Evolutionary conservation across 2,113 vertebrate genomes (phyloP).

Genomic region (Pelodiscus sinensis): DNA sequence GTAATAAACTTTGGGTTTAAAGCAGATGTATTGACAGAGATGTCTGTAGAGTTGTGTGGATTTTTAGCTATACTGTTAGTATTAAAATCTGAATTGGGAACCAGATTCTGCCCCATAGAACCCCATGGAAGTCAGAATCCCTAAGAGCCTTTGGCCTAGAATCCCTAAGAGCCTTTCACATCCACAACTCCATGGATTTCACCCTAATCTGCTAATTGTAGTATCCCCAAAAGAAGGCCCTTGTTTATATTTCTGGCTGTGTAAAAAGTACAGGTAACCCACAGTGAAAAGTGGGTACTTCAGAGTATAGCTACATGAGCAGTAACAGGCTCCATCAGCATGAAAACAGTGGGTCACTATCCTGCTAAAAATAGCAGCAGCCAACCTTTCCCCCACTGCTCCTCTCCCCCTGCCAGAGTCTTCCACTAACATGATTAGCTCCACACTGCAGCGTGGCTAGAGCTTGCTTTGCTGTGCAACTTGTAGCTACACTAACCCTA

Average conservation of each 20-base stretch:
- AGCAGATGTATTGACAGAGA: not conserved
- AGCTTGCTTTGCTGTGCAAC: not conserved
- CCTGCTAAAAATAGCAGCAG: not conserved
- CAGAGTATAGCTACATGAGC: not conserved
- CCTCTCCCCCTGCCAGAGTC: not conserved
- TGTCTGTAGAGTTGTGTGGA: not conserved
- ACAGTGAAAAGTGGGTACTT: not conserved
- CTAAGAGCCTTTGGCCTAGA: too few relatives aligned
- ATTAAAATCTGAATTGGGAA: not conserved
- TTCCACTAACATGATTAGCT: not conserved
- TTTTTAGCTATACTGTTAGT: fast-evolving
- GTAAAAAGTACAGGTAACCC: not conserved
- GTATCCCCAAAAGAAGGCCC: not conserved
- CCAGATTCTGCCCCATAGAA: not conserved
- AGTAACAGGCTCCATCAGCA: not conserved
- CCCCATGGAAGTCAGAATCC: not conserved
- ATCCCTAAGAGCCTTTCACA: not conserved
- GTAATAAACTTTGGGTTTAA: not conserved
- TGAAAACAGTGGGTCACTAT: not conserved
- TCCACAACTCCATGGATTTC: not conserved
- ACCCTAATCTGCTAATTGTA: not conserved
- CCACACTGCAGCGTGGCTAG: not conserved
- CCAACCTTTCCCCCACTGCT: not conserved
- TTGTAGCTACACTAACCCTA: not conserved
- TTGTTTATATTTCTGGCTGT: not conserved